Conservation (phyloP, 1,140 invertebrate species). For the Drosophila tristis region DNA sequence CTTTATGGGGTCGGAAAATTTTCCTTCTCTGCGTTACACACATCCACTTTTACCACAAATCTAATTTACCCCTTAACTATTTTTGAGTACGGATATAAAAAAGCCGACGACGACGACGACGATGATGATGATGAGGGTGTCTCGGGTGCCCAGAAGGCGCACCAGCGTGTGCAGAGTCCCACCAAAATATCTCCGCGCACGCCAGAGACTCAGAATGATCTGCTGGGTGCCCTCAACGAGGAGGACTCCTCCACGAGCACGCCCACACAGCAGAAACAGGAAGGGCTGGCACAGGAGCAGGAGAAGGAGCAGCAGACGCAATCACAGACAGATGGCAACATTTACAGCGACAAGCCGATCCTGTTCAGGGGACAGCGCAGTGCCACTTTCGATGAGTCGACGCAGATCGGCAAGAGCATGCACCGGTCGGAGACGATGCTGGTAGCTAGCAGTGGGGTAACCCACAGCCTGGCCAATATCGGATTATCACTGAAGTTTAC, state of each 20-base stretch:
- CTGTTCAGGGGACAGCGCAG: slow-evolving; percentile 85
- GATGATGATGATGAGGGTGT: no score
- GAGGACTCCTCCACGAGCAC: slow-evolving; percentile 61
- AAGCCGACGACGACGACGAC: no score
- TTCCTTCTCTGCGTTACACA: no score
- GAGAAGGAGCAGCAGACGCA: slow-evolving; percentile 13
- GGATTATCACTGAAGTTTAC: slow-evolving; percentile 92
- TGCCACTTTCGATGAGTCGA: slow-evolving; percentile 87
- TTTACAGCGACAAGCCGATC: slow-evolving; percentile 85
- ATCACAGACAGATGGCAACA: slow-evolving; percentile 54
- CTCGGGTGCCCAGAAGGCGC: no score
- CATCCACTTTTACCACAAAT: no score
- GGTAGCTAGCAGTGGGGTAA: slow-evolving; percentile 87
- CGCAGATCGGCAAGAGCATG: slow-evolving; percentile 85
- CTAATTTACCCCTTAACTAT: no score
- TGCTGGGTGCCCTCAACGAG: slow-evolving; percentile 91
- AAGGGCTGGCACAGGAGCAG: slow-evolving; percentile 14
- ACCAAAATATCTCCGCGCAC: no score
- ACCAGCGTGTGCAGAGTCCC: no score
- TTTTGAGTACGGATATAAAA: no score
- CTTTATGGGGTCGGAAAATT: no score
- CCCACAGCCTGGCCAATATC: slow-evolving; percentile 90
- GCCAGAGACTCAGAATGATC: slow-evolving; percentile 87
- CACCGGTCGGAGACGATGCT: slow-evolving; percentile 94
- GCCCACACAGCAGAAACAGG: slow-evolving; percentile 36